A percentile compares a stretch with the other conserved stretches of the same genome.
phyloP scores from a whole-genome alignment of 2,888 invertebrate species.

The Drosophila recens region DNA sequence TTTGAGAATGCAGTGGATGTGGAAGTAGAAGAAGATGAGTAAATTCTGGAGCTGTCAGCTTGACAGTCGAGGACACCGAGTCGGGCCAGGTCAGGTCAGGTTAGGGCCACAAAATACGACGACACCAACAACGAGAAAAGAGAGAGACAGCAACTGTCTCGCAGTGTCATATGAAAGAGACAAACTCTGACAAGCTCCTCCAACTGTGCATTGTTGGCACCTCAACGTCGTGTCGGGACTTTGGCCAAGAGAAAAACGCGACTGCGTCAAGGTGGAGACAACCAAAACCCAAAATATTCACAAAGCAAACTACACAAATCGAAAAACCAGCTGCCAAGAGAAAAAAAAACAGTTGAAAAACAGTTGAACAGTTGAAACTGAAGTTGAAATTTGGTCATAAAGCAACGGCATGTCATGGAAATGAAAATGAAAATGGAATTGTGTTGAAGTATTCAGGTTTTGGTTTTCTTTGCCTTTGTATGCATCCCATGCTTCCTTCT shows the following conservation, averaged over 20 bases:
- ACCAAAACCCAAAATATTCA: constrained; percentile 54
- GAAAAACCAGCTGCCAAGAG: constrained; percentile 24
- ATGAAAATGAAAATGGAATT: constrained; percentile 23
- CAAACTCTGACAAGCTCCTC: constrained; percentile 68
- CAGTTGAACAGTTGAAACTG: constrained; percentile 31
- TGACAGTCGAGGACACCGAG: constrained; percentile 61
- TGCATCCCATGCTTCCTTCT: constrained; percentile 12
- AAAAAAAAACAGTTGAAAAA: constrained; percentile 29
- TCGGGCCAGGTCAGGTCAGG: constrained; percentile 1
- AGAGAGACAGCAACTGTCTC: constrained; percentile 20
- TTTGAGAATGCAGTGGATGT: constrained; percentile 15
- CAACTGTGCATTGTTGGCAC: constrained; percentile 53
- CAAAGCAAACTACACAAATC: constrained; percentile 46
- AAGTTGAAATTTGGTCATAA: constrained; percentile 31
- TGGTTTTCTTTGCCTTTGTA: constrained; percentile 8
- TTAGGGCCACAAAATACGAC: constrained; percentile 21
- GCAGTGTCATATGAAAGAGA: constrained; percentile 65
- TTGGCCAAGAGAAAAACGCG: constrained; percentile 56
- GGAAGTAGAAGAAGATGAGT: constrained; percentile 39
- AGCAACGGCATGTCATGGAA: constrained; percentile 10
- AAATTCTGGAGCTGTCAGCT: constrained; percentile 70
- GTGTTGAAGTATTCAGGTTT: constrained; percentile 51
- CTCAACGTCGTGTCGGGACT: constrained; percentile 38
- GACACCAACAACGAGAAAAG: constrained; percentile 8
- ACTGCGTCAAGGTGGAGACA: constrained; percentile 43